A percentile compares a stretch with the other conserved stretches of the same genome.
Evolutionary conservation across 2,797 vertebrate genomes (phyloP).

Genomic region (Poecilia wingei): DNA sequence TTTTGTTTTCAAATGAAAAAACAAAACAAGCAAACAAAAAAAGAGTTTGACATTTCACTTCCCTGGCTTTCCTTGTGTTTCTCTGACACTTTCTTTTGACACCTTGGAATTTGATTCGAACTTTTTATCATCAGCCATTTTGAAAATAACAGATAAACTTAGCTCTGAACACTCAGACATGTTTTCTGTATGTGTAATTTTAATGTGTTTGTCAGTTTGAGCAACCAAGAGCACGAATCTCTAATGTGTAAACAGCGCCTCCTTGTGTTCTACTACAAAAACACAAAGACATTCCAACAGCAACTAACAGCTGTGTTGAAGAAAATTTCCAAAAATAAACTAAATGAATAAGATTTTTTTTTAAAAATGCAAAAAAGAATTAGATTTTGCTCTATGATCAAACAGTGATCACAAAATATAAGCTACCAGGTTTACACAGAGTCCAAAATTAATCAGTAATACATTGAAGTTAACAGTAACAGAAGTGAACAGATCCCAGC

Average conservation of each 20-base stretch:
- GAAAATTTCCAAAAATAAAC: not conserved
- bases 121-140: not conserved
- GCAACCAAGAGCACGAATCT: not conserved
- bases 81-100: not conserved
- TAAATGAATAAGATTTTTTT: not conserved
- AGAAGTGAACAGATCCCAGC: not conserved
- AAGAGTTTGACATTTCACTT: not conserved
- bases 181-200: not conserved
- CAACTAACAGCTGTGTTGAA: not conserved
- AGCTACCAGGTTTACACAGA: not conserved
- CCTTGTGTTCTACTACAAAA: constrained; percentile 21
- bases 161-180: not conserved
- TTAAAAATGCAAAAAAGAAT: not conserved
- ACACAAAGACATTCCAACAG: not conserved
- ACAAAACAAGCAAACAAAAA: too few species aligned
- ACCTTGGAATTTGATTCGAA: not conserved
- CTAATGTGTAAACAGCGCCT: constrained; percentile 10
- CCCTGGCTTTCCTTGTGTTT: not conserved
- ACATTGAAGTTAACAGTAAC: not conserved
- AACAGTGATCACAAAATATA: not conserved
- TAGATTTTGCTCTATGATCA: not conserved
- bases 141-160: not conserved
- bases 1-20: not conserved
- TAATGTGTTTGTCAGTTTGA: not conserved
- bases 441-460: not conserved